Evolutionary conservation across 2,888 invertebrate genomes (phyloP), one percentile per base, ranked within the genome.

Genomic region (Rhabditoides inermis): DNA sequence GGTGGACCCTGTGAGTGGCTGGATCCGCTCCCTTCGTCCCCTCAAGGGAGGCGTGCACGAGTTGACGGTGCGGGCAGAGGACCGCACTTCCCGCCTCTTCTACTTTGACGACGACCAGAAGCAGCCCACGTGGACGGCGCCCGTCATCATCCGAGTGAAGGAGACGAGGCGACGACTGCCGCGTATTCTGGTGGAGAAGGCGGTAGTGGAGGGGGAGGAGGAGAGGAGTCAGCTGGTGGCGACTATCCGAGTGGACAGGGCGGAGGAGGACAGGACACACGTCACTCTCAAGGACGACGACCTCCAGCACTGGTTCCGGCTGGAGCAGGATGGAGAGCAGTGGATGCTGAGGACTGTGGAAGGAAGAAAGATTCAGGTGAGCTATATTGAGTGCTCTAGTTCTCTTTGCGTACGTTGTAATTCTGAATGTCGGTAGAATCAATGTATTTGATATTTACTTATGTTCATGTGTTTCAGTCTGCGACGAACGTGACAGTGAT

Each of bases 1-100:
- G 32, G 85, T 98, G 53, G 90, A 95, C 78, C 90, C 92, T 1
- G 88, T 89, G 50, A 87, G 87, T 44, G 70, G 70, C 40, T 71
- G 71, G 70, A 48, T 71, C 44, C 58, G 65, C 18, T 60, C 60
- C n/a, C 50, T 65, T 10, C 50, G 60, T 12, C 56, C 51, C 6
- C 40, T 72, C 2, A 52, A 58, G 22, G 30, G 61, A 2, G 70
- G 69, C 5, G 56, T 45, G 18, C 64, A 68, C 47, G 45, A 56
- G 18, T 36, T 72, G 37, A 59, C 61, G 37, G 60, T 60, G 6
- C 58, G 53, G 36, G 59, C 65, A 7, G 73, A 72, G 55, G 72
- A 72, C 55, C 62, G 72, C 18, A 60, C 72, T 2, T 67, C 68
- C 4, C 60, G 72, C 10, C 49, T 72, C 3, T 65, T 63, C 45